Base-by-base conservation (phyloP, 2,113 vertebrate species). In the Progne subis region DNA sequence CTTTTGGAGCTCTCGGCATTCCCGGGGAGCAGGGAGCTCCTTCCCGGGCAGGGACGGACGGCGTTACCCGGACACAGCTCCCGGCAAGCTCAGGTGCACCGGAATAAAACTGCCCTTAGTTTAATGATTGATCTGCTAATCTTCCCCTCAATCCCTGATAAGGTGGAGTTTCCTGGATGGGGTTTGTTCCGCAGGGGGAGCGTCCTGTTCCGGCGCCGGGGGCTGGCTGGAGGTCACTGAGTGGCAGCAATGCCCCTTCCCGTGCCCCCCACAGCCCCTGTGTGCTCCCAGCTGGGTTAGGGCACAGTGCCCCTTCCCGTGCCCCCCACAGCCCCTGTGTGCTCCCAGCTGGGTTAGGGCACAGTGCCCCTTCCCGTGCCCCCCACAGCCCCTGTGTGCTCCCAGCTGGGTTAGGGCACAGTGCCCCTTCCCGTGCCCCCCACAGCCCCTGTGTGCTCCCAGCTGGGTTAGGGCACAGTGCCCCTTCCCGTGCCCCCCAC, bases 211-310 rank as follows among this genome's bases (percentile, higher is more conserved):
- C 2, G 4, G 16, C 23, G 64, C n/a, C 2, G 1, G 26, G 44
- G 24, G 6, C 8, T 24, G 0, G 0, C 3, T 8, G 37, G 39
- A 32, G 63, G 29, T 91, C 65, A 17, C 50, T 15, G 18, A 56
- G 7, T 4, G 6, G 56, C 8, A 41, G 19, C 70, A 50, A 0
- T 20, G 7, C 25, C 60, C 60, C 43, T 71, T 9, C 37, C 11
- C 1, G 17, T 37, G 32, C 16, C 63, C n/a, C 63, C 2, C 7
- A 2, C 46, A 2, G 5, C 0, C 3, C 28, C 39, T 8, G 14
- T 2, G 0, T 59, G 71, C 52, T 90, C 43, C 74, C 46, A 31
- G 1, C 60, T 37, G 52, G 14, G 14, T 9, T 2, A 37, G 37
- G 37, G 37, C 37, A 1, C 46, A 41, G 32, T 75, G 37, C 20